Percentiles rank a stretch among this genome's conserved stretches.
These are phyloP conservation scores for Siphamia tubifer DNA, from an alignment of 2,113 vertebrate species.

Conservation along the genomic window DNA sequence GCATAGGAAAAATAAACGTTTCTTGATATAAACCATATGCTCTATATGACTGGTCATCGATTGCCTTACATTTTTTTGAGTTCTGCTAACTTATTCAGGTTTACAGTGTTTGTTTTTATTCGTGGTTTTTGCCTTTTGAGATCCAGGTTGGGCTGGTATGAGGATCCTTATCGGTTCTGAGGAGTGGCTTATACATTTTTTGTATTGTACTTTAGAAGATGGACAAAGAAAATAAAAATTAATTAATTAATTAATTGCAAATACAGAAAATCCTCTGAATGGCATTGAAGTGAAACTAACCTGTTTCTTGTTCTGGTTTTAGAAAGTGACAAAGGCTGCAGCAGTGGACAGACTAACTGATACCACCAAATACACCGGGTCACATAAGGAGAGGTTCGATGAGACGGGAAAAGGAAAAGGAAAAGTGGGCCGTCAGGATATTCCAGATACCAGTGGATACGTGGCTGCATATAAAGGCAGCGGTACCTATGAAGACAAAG, in stretches of 20 bases:
- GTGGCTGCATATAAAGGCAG: conserved; percentile 86
- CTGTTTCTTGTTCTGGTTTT: neutral
- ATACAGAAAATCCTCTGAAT: neutral
- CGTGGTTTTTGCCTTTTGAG: too few species aligned
- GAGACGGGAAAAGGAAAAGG: conserved; percentile 87
- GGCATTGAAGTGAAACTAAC: neutral
- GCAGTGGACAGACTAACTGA: conserved; percentile 86
- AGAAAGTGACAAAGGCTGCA: conserved; percentile 82
- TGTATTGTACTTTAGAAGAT: too few species aligned
- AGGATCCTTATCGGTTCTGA: too few species aligned
- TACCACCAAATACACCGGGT: conserved; percentile 83
- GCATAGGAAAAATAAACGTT: too few species aligned
- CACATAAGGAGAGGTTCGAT: conserved; percentile 90
- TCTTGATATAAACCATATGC: too few species aligned
- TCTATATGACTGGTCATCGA: too few species aligned
- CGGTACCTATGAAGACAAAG: conserved; percentile 84
- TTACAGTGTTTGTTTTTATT: too few species aligned
- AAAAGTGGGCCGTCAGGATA: conserved; percentile 78
- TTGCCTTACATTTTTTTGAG: too few species aligned
- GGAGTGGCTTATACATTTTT: neutral
- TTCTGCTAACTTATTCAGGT: too few species aligned
- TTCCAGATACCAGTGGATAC: conserved; percentile 78
- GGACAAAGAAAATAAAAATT: too few species aligned
- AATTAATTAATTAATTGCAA: too few species aligned
- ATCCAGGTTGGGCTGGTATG: too few species aligned